These are phyloP conservation scores for Nebria salina DNA, from an alignment of 2,888 invertebrate genomes.

Conservation along the genomic window DNA sequence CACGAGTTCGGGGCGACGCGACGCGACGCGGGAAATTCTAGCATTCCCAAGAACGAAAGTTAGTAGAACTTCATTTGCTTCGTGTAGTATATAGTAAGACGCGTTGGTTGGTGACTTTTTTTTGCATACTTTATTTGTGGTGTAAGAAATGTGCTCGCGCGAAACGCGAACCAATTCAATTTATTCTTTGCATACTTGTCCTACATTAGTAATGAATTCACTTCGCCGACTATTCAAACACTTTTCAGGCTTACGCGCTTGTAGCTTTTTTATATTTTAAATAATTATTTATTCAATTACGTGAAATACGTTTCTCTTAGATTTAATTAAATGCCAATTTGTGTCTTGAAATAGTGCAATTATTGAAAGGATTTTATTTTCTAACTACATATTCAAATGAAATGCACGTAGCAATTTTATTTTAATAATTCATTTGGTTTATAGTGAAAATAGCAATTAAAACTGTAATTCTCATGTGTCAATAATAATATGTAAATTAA, in stretches of 20 bases:
- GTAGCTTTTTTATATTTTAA: not conserved
- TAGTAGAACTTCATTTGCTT: slow-evolving; percentile 37
- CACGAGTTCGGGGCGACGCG: slow-evolving; percentile 14
- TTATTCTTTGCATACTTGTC: not conserved
- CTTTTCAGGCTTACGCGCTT: not conserved
- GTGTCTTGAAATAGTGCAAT: too few relatives aligned
- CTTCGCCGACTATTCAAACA: not conserved
- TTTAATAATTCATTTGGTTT: too few relatives aligned
- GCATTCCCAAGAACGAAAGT: slow-evolving; percentile 34
- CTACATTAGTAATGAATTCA: not conserved
- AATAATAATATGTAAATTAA: too few relatives aligned
- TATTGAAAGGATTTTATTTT: too few relatives aligned
- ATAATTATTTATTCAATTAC: not conserved
- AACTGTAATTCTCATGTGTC: too few relatives aligned
- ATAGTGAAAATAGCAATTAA: too few relatives aligned
- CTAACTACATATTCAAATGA: too few relatives aligned
- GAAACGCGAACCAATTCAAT: not conserved
- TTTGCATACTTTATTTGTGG: not conserved
- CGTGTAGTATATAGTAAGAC: not conserved
- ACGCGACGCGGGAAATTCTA: slow-evolving; percentile 24
- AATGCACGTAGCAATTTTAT: too few relatives aligned
- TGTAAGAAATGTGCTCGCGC: not conserved
- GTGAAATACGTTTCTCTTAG: not conserved
- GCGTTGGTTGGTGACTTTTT: not conserved
- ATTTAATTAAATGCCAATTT: not conserved